Conservation (phyloP, 2,797 vertebrate species). For the Bradypus variegatus region DNA sequence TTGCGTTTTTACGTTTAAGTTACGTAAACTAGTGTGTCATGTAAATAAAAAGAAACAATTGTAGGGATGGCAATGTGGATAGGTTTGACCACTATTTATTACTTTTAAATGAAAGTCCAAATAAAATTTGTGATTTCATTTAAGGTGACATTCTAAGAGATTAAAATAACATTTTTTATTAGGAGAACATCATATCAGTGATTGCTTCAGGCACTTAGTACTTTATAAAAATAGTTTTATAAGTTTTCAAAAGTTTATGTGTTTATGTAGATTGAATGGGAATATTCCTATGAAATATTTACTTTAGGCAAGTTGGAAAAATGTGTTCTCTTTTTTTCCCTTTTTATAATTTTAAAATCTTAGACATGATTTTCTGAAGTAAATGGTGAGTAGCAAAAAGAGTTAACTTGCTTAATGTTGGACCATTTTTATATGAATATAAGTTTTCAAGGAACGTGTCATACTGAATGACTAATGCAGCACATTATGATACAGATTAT, state of each 20-base stretch:
- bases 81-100: not conserved
- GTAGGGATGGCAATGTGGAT: not conserved
- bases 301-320: not conserved
- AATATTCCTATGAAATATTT: not conserved
- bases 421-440: not conserved
- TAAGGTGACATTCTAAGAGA: constrained; percentile 25
- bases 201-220: not conserved
- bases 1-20: not conserved
- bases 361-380: not conserved
- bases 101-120: constrained; percentile 43
- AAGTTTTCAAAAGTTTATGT: not conserved
- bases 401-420: not conserved
- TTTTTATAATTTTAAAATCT: not conserved
- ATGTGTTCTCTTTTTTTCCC: not conserved
- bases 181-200: not conserved
- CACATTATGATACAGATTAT: not conserved
- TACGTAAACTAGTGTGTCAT: not conserved
- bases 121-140: constrained; percentile 41
- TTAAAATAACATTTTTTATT: constrained; percentile 28
- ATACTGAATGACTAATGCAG: not conserved
- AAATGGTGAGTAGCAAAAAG: not conserved
- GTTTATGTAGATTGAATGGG: not conserved
- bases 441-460: not conserved
- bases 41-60: not conserved
- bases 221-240: not conserved